phyloP scores from a whole-genome alignment of 2,113 vertebrate genomes.

The Dromaius novaehollandiae region DNA sequence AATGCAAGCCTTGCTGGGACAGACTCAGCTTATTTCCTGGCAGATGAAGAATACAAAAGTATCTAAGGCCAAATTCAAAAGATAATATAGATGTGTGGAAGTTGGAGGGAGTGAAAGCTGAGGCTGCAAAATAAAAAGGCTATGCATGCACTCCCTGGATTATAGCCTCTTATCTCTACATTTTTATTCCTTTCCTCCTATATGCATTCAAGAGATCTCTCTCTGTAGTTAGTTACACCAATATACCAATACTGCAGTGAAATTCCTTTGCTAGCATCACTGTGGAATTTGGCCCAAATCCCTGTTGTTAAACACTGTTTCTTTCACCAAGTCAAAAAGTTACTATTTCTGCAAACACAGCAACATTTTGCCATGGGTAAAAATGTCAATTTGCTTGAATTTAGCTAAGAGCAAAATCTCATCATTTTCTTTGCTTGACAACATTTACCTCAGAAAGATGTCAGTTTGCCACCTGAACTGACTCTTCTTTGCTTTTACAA shows the following conservation, averaged over 20 bases:
- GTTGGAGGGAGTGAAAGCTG: slow-evolving; percentile 13
- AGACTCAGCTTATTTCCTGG: neutral
- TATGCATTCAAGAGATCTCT: neutral
- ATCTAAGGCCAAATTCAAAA: slow-evolving; percentile 26
- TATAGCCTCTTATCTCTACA: neutral
- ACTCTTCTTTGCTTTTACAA: neutral
- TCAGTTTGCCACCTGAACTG: neutral
- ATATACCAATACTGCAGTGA: neutral
- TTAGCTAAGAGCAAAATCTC: slow-evolving; percentile 62
- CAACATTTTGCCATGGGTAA: slow-evolving; percentile 35
- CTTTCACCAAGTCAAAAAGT: neutral
- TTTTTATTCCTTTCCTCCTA: neutral
- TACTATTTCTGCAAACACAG: neutral
- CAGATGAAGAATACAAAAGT: neutral
- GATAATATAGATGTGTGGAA: neutral
- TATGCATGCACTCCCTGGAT: neutral
- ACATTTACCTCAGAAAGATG: neutral
- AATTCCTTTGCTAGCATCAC: neutral
- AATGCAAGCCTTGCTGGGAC: slow-evolving; percentile 42
- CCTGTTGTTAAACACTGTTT: neutral
- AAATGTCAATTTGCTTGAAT: slow-evolving; percentile 51
- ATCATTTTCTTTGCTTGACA: slow-evolving; percentile 11
- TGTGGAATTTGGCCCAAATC: neutral
- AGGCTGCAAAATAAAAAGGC: neutral
- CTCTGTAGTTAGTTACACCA: neutral